Evolutionary conservation across 2,797 vertebrate species (phyloP).

Genomic region (Lacerta bilineata): DNA sequence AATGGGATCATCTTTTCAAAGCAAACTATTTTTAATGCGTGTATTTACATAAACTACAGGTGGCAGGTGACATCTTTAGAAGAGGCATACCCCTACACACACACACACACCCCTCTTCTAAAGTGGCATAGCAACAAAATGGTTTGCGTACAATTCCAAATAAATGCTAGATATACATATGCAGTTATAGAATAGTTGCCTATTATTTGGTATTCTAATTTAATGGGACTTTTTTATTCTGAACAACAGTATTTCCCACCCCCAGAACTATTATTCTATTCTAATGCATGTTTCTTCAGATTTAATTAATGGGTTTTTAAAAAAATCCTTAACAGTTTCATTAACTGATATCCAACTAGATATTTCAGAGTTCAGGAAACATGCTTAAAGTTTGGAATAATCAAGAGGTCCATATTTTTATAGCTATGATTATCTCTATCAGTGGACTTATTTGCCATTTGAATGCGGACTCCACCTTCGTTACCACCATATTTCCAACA

Average conservation of each 20-base stretch:
- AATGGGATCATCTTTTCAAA: not conserved
- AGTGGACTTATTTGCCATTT: conserved; percentile 47
- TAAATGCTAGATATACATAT: not conserved
- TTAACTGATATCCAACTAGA: not conserved
- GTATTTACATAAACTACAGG: not conserved
- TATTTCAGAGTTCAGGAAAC: conserved; percentile 60
- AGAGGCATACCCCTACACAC: conserved; percentile 19
- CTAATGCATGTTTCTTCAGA: not conserved
- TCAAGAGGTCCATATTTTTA: conserved; percentile 61
- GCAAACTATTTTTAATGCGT: not conserved
- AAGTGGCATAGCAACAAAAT: not conserved
- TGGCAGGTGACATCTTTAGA: not conserved
- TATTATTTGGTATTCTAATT: not conserved
- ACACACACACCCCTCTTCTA: not conserved
- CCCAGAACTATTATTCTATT: not conserved
- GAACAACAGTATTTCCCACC: not conserved
- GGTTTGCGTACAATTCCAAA: not conserved
- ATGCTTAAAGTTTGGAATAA: conserved; percentile 74
- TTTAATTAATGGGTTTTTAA: not conserved
- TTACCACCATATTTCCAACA: conserved; percentile 28
- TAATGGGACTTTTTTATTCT: not conserved
- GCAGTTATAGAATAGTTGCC: not conserved
- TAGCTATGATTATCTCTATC: conserved; percentile 66
- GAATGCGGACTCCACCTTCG: conserved; percentile 38
- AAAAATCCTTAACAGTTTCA: not conserved